Base-by-base conservation (phyloP, 2,888 invertebrate genomes). In the Leucophenga montana region DNA sequence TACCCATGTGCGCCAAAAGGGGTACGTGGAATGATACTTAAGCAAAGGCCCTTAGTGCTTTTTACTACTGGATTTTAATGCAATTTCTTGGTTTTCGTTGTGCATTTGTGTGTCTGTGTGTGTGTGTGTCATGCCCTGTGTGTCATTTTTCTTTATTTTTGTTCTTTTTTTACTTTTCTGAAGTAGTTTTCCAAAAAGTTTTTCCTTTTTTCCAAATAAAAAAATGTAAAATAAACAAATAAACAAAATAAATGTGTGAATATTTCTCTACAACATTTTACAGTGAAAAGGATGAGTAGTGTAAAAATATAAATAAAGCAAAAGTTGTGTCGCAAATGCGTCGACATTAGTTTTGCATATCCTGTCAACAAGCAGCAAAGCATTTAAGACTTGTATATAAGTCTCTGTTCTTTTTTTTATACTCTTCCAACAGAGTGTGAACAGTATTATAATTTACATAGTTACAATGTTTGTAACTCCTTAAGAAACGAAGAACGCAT, bases 121-220 rank as follows among this genome's bases (percentile, higher is more conserved):
- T 50, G 54, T 67, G 53, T 39, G 66, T 66, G 67, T 44, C 66
- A 27, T 64, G 54, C 70, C 73, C 71, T 66, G 71, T 64, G 71
- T 39, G 44, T 76, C 78, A 80, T 80, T 81, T 77, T 73, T 75
- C 20, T 54, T 73, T 71, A 75, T 76, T 74, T 67, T 16, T 56
- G 56, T 54, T 69, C 33, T 62, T 56, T 39, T 46, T 14, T 20
- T 54, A 22, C n/a, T 64, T 53, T 56, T 9, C 56, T 65, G 16
- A 56, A 69, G 44, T 69, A 69, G 64, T 64, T 69, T 64, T 66
- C 48, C 3, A 44, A 27, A 64, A 69, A 68, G 54, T 62, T 46
- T 57, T 59, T 54, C 39, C 33, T 66, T 53, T 27, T 27, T 27
- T 27, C 3, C 2, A 27, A 27, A 27, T 27, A 31, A 20, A 54